Evolutionary conservation across 2,797 vertebrate species (phyloP).

Genomic region (Leptatherina wallacei): DNA sequence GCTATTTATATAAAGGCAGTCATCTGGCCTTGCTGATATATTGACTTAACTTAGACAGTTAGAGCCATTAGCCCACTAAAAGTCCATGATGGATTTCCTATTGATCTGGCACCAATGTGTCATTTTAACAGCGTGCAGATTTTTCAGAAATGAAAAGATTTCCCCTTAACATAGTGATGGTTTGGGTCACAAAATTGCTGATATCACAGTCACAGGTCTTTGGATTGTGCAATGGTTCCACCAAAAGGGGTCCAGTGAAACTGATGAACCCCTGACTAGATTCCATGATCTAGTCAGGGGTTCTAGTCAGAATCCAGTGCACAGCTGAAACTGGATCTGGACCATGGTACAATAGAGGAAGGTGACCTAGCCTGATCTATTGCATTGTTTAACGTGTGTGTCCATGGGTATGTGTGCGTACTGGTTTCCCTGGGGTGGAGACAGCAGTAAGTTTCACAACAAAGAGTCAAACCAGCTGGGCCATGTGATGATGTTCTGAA

Average conservation of each 20-base stretch:
- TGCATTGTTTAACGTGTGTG: no score
- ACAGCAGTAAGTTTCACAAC: not conserved
- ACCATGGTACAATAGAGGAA: not conserved
- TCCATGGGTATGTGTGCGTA: not conserved
- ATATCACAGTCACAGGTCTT: no score
- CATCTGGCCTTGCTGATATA: slow-evolving; percentile 36
- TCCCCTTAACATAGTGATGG: not conserved
- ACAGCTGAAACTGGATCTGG: not conserved
- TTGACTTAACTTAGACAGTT: slow-evolving; percentile 45
- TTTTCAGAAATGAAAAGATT: slow-evolving; percentile 9
- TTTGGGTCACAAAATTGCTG: not conserved
- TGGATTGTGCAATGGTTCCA: not conserved
- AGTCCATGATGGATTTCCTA: slow-evolving; percentile 54
- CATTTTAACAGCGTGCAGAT: slow-evolving; percentile 36
- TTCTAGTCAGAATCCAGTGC: not conserved
- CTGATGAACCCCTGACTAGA: not conserved
- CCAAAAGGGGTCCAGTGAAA: not conserved
- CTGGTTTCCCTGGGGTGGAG: not conserved
- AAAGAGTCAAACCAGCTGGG: not conserved
- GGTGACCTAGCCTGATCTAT: not conserved
- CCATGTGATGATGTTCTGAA: not conserved
- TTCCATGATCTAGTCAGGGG: no score
- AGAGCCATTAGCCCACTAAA: slow-evolving; percentile 63
- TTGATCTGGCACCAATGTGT: slow-evolving; percentile 59
- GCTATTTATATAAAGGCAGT: slow-evolving; percentile 38